These are phyloP conservation scores for Alfaro cultratus DNA, from an alignment of 2,797 vertebrate genomes.

Conservation along the genomic window DNA sequence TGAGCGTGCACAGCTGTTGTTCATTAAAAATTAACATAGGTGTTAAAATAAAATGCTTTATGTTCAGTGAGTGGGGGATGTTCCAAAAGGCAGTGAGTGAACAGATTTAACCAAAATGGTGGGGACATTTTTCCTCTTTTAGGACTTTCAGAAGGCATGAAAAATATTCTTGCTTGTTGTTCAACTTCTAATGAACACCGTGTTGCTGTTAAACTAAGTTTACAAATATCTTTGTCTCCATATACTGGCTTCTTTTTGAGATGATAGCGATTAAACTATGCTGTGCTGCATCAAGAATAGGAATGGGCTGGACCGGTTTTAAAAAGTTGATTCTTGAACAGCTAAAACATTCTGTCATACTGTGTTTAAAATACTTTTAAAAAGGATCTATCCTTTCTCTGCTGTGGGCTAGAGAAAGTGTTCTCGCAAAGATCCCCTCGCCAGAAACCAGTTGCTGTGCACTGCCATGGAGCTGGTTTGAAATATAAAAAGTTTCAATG, in stretches of 20 bases:
- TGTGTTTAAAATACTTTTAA: not conserved
- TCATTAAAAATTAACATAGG: not conserved
- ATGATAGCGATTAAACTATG: constrained; percentile 1
- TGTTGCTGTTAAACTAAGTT: not conserved
- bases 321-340: not conserved
- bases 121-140: not conserved
- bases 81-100: not conserved
- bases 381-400: too few species aligned
- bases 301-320: not conserved
- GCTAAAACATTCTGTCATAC: not conserved
- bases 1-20: not conserved
- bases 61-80: not conserved
- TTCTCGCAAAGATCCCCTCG: not conserved
- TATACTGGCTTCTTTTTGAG: not conserved
- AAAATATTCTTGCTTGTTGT: not conserved
- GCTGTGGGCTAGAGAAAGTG: too few species aligned
- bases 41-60: not conserved
- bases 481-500: not conserved
- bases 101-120: not conserved
- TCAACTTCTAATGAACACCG: not conserved
- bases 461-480: not conserved
- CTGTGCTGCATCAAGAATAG: constrained; percentile 10
- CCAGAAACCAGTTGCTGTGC: not conserved
- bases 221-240: not conserved
- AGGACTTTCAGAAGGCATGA: not conserved